Evolutionary conservation across 2,113 vertebrate genomes (phyloP).

Genomic region (Laterallus jamaicensis): DNA sequence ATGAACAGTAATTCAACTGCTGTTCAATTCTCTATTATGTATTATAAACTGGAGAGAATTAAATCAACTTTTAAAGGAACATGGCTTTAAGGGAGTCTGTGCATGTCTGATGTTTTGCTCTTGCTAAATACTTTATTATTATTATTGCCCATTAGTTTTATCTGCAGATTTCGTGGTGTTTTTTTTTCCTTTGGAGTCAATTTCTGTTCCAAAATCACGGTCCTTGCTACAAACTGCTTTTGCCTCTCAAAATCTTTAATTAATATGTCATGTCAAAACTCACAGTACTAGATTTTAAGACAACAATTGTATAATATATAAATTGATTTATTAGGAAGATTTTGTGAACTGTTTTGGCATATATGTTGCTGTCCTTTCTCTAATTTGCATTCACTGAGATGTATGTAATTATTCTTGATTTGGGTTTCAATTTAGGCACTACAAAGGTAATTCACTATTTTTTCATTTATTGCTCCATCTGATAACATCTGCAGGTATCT

Average conservation of each 20-base stretch:
- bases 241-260: neutral
- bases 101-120: neutral
- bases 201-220: neutral
- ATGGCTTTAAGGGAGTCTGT: neutral
- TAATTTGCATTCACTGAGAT: neutral
- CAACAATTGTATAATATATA: neutral
- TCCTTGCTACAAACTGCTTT: neutral
- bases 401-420: neutral
- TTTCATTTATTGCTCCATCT: neutral
- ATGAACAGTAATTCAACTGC: neutral
- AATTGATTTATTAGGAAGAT: neutral
- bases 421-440: neutral
- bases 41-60: neutral
- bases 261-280: neutral
- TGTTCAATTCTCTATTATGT: neutral
- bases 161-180: neutral
- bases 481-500: neutral
- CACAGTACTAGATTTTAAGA: neutral
- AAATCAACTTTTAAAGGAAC: conserved; percentile 28
- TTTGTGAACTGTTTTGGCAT: neutral
- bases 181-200: neutral
- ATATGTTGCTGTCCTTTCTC: neutral
- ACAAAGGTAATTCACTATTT: neutral
- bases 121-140: conserved; percentile 2
- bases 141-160: neutral